A percentile compares a stretch with the other conserved stretches of the same genome.
phyloP scores from a whole-genome alignment of 2,113 vertebrate species.

The Fulica atra region DNA sequence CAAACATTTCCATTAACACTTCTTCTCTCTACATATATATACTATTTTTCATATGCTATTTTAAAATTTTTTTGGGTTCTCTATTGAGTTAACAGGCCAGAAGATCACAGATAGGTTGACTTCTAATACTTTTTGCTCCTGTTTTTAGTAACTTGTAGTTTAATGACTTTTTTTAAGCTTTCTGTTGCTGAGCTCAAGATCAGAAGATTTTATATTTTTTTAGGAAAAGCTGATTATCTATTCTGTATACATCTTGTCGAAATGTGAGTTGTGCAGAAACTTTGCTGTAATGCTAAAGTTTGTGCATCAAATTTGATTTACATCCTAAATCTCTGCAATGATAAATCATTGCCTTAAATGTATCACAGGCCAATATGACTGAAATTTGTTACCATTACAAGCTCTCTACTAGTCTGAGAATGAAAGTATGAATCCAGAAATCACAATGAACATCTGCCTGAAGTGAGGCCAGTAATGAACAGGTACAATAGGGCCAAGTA shows the following conservation, averaged over 20 bases:
- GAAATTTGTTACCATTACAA: neutral
- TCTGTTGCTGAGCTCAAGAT: neutral
- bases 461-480: neutral
- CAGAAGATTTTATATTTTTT: neutral
- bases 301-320: neutral
- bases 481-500: neutral
- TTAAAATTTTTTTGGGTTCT: neutral
- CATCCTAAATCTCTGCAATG: neutral
- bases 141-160: neutral
- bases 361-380: neutral
- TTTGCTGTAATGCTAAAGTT: neutral
- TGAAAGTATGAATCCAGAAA: neutral
- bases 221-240: neutral
- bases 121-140: neutral
- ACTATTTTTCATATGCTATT: neutral
- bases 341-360: neutral
- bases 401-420: neutral
- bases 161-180: neutral
- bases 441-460: neutral
- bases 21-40: neutral
- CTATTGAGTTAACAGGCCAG: neutral
- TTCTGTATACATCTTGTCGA: neutral
- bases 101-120: neutral
- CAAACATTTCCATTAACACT: neutral
- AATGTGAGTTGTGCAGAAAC: neutral